A percentile compares a stretch with the other conserved stretches of the same genome.
phyloP scores from a whole-genome alignment of 2,888 invertebrate genomes.

The Gandaritis pyraliata region DNA sequence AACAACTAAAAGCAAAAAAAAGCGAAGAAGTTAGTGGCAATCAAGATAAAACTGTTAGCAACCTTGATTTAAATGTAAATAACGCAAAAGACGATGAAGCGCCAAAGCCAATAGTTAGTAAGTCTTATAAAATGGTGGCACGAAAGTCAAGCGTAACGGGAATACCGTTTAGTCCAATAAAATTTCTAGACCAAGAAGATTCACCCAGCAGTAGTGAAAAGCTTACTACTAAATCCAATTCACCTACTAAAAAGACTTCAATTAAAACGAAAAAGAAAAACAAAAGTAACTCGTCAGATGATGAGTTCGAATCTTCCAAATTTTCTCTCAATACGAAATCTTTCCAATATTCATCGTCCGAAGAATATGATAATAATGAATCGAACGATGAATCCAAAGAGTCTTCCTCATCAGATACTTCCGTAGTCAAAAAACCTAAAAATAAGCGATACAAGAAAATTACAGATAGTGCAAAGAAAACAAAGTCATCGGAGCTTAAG shows the following conservation, averaged over 20 bases:
- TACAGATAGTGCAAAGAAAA: constrained; percentile 68
- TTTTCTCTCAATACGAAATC: constrained; percentile 71
- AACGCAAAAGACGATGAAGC: constrained; percentile 62
- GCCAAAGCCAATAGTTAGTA: constrained; percentile 76
- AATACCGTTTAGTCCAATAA: constrained; percentile 78
- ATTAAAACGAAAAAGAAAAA: constrained; percentile 65
- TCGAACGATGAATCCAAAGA: constrained; percentile 78
- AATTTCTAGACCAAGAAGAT: constrained; percentile 69
- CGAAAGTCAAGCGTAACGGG: constrained; percentile 80
- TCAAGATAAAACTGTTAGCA: constrained; percentile 48
- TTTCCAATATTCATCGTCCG: constrained; percentile 71
- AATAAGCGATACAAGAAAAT: constrained; percentile 75
- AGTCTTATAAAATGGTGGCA: constrained; percentile 82
- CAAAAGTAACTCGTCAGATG: constrained; percentile 67
- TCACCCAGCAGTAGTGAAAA: constrained; percentile 54
- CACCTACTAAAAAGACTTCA: constrained; percentile 54
- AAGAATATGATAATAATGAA: constrained; percentile 73
- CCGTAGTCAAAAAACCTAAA: constrained; percentile 69
- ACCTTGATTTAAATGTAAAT: constrained; percentile 45
- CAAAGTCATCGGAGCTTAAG: constrained; percentile 73
- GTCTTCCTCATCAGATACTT: constrained; percentile 70
- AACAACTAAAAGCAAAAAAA: constrained; percentile 76
- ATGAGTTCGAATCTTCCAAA: constrained; percentile 74
- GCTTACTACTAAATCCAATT: constrained; percentile 43
- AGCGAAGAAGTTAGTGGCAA: constrained; percentile 63